Evolutionary conservation across 1,140 invertebrate genomes (phyloP).

Genomic region (Caerostris darwini): DNA sequence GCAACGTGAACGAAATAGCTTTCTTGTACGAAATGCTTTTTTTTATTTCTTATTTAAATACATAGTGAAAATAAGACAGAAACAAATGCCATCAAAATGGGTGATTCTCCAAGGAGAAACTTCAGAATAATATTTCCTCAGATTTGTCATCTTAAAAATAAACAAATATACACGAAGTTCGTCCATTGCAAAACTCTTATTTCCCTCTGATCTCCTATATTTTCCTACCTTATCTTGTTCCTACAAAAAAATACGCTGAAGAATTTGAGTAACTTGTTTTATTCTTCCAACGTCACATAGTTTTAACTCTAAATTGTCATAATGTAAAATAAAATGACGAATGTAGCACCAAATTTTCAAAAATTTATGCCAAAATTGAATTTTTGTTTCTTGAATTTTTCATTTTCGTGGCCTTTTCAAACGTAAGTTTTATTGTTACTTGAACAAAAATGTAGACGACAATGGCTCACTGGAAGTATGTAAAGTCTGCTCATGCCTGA

Average conservation of each 20-base stretch:
- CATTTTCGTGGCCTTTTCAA: too few species aligned
- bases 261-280: conserved; percentile 33
- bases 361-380: too few species aligned
- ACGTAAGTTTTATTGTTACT: too few species aligned
- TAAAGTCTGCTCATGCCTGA: too few species aligned
- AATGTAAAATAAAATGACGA: not conserved
- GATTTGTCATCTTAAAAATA: conserved; percentile 69
- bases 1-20: conserved; percentile 50
- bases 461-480: too few species aligned
- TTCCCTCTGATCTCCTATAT: conserved; percentile 40
- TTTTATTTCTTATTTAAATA: conserved; percentile 62
- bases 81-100: conserved; percentile 61
- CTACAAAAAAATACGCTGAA: conserved; percentile 27
- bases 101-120: conserved; percentile 26
- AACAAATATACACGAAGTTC: conserved; percentile 11
- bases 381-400: too few species aligned
- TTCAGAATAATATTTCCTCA: conserved; percentile 61
- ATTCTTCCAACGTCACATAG: conserved; percentile 20
- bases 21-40: not conserved
- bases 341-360: not conserved
- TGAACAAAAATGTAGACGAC: too few species aligned
- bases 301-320: conserved; percentile 32
- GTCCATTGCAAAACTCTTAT: not conserved
- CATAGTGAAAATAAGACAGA: conserved; percentile 47
- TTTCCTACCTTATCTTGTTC: conserved; percentile 25